These are phyloP conservation scores for Amaurobius ferox DNA, from an alignment of 2,888 invertebrate species.

Conservation along the genomic window DNA sequence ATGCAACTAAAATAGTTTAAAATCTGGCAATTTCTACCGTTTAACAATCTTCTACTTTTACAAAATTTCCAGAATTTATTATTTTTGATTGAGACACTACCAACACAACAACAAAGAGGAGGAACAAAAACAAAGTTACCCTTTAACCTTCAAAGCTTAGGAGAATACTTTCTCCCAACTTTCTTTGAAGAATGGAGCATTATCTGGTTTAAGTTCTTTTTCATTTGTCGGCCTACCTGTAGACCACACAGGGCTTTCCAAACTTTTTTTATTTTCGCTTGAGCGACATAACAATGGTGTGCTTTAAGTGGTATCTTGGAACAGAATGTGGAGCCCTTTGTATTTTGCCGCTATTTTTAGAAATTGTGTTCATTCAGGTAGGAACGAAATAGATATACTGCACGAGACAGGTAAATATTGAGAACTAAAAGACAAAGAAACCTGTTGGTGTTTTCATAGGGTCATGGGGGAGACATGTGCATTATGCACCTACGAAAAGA, in stretches of 20 bases:
- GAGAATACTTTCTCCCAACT: background rate
- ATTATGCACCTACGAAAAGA: too few species aligned
- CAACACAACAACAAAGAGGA: too few species aligned
- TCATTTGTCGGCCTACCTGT: background rate
- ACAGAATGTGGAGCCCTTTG: constrained; percentile 22
- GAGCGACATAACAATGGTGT: constrained; percentile 28
- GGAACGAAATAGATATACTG: background rate
- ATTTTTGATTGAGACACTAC: too few species aligned
- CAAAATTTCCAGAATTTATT: too few species aligned
- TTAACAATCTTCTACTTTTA: too few species aligned
- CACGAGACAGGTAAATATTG: background rate
- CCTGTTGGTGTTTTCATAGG: background rate
- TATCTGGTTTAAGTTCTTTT: constrained; percentile 18
- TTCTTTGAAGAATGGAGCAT: background rate
- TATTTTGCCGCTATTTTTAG: background rate
- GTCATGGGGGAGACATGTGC: too few species aligned
- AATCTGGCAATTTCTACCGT: too few species aligned
- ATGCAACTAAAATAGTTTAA: too few species aligned
- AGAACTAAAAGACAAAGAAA: background rate
- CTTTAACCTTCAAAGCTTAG: background rate
- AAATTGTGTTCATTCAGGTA: constrained; percentile 1
- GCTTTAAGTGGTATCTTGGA: constrained; percentile 34
- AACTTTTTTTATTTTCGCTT: constrained; percentile 17
- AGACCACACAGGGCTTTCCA: constrained; percentile 37
- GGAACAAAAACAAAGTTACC: constrained; percentile 2